phyloP scores from a whole-genome alignment of 1,140 invertebrate species.

The Drosophila melanica region DNA sequence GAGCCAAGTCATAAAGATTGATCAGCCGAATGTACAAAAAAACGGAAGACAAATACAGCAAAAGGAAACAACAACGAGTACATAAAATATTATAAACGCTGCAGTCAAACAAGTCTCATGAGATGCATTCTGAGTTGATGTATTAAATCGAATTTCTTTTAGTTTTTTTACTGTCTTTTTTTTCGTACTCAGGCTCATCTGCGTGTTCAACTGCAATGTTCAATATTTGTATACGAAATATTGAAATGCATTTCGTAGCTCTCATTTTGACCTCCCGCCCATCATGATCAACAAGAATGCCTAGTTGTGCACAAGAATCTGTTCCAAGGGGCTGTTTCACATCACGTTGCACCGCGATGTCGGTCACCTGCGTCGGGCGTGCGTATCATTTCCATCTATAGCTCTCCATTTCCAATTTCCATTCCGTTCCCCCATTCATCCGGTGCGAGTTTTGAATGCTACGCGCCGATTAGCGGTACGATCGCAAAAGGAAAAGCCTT shows the following conservation, averaged over 20 bases:
- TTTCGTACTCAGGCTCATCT: conserved; percentile 17
- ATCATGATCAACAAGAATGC: no score
- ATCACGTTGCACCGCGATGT: conserved; percentile 66
- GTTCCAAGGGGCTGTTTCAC: conserved; percentile 4
- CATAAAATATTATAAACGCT: neutral
- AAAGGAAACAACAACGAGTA: neutral
- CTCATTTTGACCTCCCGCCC: no score
- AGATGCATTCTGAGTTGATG: neutral
- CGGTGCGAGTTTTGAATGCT: conserved; percentile 9
- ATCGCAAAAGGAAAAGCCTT: conserved; percentile 67
- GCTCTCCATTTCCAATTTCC: conserved; percentile 22
- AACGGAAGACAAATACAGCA: conserved; percentile 1
- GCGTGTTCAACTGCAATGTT: conserved; percentile 24
- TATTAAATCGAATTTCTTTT: conserved; percentile 4
- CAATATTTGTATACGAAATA: conserved; percentile 51
- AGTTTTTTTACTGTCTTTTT: neutral
- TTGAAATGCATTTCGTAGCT: conserved; percentile 36
- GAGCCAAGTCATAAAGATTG: conserved; percentile 61
- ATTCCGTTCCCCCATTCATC: conserved; percentile 39
- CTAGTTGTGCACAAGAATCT: conserved; percentile 4
- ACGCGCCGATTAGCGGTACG: conserved; percentile 53
- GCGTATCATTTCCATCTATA: conserved; percentile 51
- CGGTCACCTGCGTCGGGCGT: conserved; percentile 73
- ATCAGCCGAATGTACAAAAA: conserved; percentile 23
- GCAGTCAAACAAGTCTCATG: neutral